phyloP scores from a whole-genome alignment of 92 coral and sea anemone genomes.

The Porites lobata region DNA sequence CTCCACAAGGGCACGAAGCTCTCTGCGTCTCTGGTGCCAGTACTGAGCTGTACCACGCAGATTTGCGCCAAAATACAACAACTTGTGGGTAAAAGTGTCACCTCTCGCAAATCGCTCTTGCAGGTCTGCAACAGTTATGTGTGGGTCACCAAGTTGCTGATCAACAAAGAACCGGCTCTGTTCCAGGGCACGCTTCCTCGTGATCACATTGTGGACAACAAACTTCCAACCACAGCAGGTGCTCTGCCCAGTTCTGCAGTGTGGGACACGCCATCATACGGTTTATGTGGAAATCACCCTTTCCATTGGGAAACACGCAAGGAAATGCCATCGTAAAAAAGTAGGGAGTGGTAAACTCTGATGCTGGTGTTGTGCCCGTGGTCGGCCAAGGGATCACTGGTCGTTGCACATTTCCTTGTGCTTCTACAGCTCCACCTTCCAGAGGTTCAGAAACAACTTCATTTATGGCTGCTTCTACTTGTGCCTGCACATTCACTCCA shows the following conservation, averaged over 20 bases:
- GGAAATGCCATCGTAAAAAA: constrained; percentile 52
- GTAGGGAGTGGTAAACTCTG: no score
- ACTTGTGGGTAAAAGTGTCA: constrained; percentile 22
- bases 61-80: no score
- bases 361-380: constrained; percentile 22
- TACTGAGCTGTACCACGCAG: no score
- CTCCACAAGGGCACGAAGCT: no score
- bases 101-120: no score
- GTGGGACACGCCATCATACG: no score
- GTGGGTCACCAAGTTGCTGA: constrained; percentile 60
- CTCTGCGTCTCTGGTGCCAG: no score
- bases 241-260: no score
- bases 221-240: constrained; percentile 47
- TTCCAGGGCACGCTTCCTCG: constrained; percentile 44
- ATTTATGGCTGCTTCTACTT: constrained; percentile 18
- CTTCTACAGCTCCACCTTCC: no score
- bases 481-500: constrained; percentile 47
- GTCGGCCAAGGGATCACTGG: no score
- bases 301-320: constrained; percentile 42
- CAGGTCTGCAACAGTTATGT: constrained; percentile 39
- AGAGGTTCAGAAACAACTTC: neutral
- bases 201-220: constrained; percentile 53
- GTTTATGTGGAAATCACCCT: no score
- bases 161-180: constrained; percentile 51
- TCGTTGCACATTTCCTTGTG: no score